phyloP scores from a whole-genome alignment of 2,113 vertebrate species.

The Glaucidium brasilianum region DNA sequence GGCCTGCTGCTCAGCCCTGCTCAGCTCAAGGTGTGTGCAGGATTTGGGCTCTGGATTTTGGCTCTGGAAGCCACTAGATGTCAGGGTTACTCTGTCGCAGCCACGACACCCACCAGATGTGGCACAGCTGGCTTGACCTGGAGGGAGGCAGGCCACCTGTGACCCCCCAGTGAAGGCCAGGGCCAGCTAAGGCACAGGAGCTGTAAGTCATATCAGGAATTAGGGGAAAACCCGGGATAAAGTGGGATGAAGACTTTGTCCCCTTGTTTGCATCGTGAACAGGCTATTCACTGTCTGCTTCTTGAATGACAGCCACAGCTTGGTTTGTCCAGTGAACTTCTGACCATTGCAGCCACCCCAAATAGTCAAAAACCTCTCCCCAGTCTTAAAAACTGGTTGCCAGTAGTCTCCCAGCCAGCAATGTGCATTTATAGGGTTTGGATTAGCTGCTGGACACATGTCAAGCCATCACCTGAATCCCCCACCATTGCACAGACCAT shows the following conservation, averaged over 20 bases:
- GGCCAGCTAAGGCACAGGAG: not conserved
- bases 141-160: not conserved
- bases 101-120: not conserved
- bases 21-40: accelerated
- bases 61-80: conserved; percentile 47
- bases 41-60: not conserved
- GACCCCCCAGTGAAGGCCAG: not conserved
- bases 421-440: not conserved
- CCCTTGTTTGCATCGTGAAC: not conserved
- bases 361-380: not conserved
- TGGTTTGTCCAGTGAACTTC: not conserved
- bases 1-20: not conserved
- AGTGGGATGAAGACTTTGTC: not conserved
- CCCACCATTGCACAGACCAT: accelerated
- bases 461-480: not conserved
- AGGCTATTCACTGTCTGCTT: not conserved
- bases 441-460: not conserved
- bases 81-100: conserved; percentile 31
- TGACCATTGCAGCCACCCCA: not conserved
- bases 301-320: accelerated
- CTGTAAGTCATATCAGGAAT: not conserved
- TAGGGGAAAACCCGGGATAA: not conserved
- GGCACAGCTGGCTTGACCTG: conserved; percentile 1
- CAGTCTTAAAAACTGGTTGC: not conserved
- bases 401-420: not conserved